Conservation (phyloP, 2,797 vertebrate genomes). For the Aldrovandia affinis region DNA sequence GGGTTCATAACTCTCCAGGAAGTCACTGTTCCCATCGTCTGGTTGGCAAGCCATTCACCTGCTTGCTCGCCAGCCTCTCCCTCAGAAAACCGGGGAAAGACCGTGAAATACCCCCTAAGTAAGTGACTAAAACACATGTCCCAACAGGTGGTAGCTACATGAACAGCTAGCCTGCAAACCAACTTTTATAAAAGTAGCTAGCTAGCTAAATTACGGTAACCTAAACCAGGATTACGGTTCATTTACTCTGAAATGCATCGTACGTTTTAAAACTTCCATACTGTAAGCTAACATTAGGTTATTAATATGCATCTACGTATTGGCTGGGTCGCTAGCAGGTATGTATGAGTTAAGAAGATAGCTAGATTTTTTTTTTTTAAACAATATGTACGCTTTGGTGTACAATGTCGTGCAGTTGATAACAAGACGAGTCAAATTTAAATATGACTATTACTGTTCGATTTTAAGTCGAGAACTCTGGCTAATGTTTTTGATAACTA, state of each 20-base stretch:
- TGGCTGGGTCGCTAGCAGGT: neutral
- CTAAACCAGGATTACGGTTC: neutral
- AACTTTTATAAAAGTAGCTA: neutral
- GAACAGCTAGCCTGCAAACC: neutral
- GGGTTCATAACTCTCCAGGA: constrained; percentile 55
- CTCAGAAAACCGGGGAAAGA: neutral
- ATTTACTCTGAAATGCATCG: neutral
- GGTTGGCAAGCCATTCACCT: constrained; percentile 33
- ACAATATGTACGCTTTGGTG: too few species aligned
- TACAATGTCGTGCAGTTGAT: too few species aligned
- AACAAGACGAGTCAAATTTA: too few species aligned
- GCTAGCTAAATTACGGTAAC: too few species aligned
- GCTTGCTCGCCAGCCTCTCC: neutral
- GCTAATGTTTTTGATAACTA: neutral
- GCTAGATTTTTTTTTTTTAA: too few species aligned
- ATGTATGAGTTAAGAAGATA: neutral
- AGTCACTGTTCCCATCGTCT: constrained; percentile 28
- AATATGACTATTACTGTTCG: neutral
- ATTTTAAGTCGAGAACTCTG: neutral
- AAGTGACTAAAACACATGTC: neutral
- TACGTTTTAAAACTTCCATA: neutral
- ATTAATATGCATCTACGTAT: too few species aligned
- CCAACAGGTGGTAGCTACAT: neutral
- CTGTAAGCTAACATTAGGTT: constrained; percentile 2
- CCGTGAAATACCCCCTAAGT: neutral